Conservation (phyloP, 2,797 vertebrate genomes). For the Morelia viridis region DNA sequence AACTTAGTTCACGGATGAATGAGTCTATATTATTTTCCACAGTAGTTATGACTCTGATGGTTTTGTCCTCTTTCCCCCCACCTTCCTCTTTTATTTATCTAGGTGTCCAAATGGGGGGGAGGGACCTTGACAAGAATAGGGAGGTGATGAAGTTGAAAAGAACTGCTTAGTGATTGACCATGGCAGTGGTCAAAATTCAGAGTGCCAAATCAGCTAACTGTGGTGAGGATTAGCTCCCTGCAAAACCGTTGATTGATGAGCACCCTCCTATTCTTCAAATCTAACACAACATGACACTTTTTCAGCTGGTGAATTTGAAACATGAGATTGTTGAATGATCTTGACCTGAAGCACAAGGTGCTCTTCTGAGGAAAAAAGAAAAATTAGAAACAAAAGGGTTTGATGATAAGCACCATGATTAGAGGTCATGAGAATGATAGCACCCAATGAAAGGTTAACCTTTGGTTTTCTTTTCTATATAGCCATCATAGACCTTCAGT, state of each 20-base stretch:
- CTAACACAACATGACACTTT: slow-evolving; percentile 56
- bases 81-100: slow-evolving; percentile 55
- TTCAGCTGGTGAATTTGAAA: slow-evolving; percentile 54
- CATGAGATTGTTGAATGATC: slow-evolving; percentile 47
- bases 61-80: slow-evolving; percentile 43
- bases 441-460: slow-evolving; percentile 36
- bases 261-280: slow-evolving; percentile 63
- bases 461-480: slow-evolving; percentile 1
- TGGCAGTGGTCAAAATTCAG: slow-evolving; percentile 67
- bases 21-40: slow-evolving; percentile 46
- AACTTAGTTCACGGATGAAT: slow-evolving; percentile 34
- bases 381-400: slow-evolving; percentile 58
- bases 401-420: slow-evolving; percentile 66
- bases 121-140: slow-evolving; percentile 69
- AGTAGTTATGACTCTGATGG: slow-evolving; percentile 28
- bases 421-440: slow-evolving; percentile 44
- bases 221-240: slow-evolving; percentile 56
- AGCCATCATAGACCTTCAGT: slow-evolving; percentile 21
- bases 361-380: slow-evolving; percentile 36
- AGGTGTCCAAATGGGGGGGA: slow-evolving; percentile 39
- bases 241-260: slow-evolving; percentile 70
- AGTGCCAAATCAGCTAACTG: slow-evolving; percentile 69
- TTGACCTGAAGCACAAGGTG: slow-evolving; percentile 42
- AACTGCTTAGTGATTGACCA: slow-evolving; percentile 71
- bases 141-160: slow-evolving; percentile 70